Evolutionary conservation across 2,113 vertebrate species (phyloP).

Genomic region (Clupea harengus): DNA sequence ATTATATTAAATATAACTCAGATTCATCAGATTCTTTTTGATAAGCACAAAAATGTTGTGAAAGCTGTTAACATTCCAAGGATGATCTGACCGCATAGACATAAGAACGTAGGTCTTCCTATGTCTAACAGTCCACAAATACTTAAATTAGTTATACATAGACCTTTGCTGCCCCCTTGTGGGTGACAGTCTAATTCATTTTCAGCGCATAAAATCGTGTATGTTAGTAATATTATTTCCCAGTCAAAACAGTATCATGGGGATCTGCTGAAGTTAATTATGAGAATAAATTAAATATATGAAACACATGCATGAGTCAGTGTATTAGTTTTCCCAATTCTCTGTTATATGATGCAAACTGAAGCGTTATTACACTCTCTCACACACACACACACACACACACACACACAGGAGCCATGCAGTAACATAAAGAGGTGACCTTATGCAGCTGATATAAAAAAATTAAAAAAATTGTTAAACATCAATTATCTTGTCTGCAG

Average conservation of each 20-base stretch:
- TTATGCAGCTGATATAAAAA: too few relatives aligned
- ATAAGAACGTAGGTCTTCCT: not conserved
- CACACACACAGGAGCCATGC: not conserved
- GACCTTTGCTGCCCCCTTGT: slow-evolving; percentile 38
- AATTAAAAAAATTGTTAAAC: too few relatives aligned
- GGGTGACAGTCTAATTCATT: not conserved
- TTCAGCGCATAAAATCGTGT: not conserved
- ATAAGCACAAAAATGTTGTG: not conserved
- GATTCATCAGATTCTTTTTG: not conserved
- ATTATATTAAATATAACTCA: not conserved
- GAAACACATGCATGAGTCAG: not conserved
- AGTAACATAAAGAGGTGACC: not conserved
- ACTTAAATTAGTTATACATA: not conserved
- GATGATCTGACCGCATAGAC: not conserved
- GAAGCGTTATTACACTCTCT: not conserved
- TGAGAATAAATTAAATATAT: not conserved
- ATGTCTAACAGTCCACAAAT: not conserved
- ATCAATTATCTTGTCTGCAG: not conserved
- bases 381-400: not conserved
- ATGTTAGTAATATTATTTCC: not conserved
- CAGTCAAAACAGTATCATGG: not conserved
- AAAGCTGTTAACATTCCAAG: not conserved
- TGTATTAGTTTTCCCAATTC: not conserved
- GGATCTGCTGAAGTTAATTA: not conserved
- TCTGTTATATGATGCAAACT: not conserved